Evolutionary conservation across 2,797 vertebrate species (phyloP).

Genomic region (Oreonectes daqikongensis): DNA sequence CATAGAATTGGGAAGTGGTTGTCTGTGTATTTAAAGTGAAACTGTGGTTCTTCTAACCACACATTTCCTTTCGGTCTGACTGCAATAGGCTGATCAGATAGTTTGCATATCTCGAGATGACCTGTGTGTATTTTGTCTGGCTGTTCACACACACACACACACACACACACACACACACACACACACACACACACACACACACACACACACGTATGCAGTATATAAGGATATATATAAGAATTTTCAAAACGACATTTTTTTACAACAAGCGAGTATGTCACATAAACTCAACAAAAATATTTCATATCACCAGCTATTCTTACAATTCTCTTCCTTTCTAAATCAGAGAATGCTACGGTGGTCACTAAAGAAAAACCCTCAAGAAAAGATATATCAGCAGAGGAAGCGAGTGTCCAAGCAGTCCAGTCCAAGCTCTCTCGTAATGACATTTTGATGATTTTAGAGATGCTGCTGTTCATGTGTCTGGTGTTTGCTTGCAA

Average conservation of each 20-base stretch:
- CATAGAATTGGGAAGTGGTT: neutral
- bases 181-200: too few relatives aligned
- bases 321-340: constrained; percentile 22
- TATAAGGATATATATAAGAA: too few relatives aligned
- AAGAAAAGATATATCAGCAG: constrained; percentile 41
- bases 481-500: constrained; percentile 5
- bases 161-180: too few relatives aligned
- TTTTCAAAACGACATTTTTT: too few relatives aligned
- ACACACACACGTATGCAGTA: too few relatives aligned
- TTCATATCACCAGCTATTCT: too few relatives aligned
- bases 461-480: neutral
- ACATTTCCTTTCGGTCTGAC: neutral
- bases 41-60: neutral
- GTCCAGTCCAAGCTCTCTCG: neutral
- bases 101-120: neutral
- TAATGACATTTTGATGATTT: neutral
- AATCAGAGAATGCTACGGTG: constrained; percentile 29
- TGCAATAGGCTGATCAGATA: neutral
- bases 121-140: neutral
- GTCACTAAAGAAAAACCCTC: constrained; percentile 45
- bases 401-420: constrained; percentile 6
- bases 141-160: too few relatives aligned
- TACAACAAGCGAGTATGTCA: too few relatives aligned
- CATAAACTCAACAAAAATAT: too few relatives aligned
- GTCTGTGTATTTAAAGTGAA: neutral